phyloP scores from a whole-genome alignment of 2,113 vertebrate genomes.

The Microcebus ravelobensis region DNA sequence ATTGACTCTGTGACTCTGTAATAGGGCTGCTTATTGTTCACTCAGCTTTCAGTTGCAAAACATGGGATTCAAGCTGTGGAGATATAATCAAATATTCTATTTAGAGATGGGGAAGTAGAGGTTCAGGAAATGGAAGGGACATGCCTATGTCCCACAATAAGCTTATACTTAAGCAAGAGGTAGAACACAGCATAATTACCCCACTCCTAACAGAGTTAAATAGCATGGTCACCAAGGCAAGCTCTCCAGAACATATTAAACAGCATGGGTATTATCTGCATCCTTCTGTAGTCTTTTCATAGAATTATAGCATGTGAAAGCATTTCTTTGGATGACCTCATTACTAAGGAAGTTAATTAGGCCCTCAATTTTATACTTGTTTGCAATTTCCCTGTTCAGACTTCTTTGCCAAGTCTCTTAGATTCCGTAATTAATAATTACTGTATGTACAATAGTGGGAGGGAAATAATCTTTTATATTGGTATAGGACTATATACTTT shows the following conservation, averaged over 20 bases:
- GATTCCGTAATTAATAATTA: background rate
- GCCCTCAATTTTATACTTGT: background rate
- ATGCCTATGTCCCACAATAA: background rate
- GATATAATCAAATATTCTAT: background rate
- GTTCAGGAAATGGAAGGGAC: background rate
- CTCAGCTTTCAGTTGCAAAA: background rate
- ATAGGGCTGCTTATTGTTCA: background rate
- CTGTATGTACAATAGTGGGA: background rate
- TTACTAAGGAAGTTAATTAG: background rate
- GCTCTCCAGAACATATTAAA: background rate
- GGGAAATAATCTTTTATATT: background rate
- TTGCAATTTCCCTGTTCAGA: background rate
- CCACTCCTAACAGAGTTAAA: background rate
- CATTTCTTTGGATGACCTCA: background rate
- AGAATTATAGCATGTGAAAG: background rate
- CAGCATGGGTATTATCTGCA: no score
- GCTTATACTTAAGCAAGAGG: background rate
- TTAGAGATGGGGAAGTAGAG: background rate
- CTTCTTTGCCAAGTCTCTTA: background rate
- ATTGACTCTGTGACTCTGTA: background rate
- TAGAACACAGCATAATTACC: background rate
- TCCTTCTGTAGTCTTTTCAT: fast-evolving
- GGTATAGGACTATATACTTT: background rate
- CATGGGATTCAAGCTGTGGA: background rate
- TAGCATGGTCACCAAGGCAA: background rate